Conservation (phyloP, 2,113 vertebrate species). For the Acanthochromis polyacanthus region DNA sequence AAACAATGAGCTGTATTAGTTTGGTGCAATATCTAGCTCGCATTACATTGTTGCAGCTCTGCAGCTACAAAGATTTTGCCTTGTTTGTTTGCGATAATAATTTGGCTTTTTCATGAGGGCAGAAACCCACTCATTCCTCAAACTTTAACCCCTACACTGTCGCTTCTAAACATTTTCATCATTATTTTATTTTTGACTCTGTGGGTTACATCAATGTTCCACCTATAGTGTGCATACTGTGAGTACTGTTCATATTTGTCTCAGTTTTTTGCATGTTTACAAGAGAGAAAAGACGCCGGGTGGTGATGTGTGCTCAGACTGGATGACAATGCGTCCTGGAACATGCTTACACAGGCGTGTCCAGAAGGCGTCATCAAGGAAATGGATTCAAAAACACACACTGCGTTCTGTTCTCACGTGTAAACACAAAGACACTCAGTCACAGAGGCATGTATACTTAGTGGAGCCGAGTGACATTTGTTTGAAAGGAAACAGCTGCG, state of each 20-base stretch:
- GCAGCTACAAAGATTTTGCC: neutral
- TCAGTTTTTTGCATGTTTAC: conserved; percentile 25
- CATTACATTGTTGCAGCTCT: conserved; percentile 8
- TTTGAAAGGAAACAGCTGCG: conserved; percentile 75
- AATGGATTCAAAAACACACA: conserved; percentile 3
- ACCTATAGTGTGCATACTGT: neutral
- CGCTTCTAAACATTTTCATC: conserved; percentile 1
- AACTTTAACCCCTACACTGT: neutral
- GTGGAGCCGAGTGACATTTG: conserved; percentile 57
- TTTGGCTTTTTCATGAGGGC: conserved; percentile 3
- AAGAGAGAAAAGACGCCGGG: conserved; percentile 16
- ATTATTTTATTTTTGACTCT: conserved; percentile 3
- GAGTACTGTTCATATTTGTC: neutral
- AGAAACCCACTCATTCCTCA: conserved; percentile 7
- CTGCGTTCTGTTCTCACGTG: conserved; percentile 6
- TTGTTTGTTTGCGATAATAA: conserved; percentile 30
- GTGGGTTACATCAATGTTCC: neutral
- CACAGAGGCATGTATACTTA: conserved; percentile 39
- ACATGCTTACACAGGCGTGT: neutral
- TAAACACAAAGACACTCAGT: conserved; percentile 56
- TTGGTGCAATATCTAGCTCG: neutral
- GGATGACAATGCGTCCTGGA: neutral
- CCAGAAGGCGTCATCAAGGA: conserved; percentile 10
- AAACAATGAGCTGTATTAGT: neutral
- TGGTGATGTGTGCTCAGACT: conserved; percentile 4